Conservation (phyloP, 2,113 vertebrate species). For the Dascyllus trimaculatus region DNA sequence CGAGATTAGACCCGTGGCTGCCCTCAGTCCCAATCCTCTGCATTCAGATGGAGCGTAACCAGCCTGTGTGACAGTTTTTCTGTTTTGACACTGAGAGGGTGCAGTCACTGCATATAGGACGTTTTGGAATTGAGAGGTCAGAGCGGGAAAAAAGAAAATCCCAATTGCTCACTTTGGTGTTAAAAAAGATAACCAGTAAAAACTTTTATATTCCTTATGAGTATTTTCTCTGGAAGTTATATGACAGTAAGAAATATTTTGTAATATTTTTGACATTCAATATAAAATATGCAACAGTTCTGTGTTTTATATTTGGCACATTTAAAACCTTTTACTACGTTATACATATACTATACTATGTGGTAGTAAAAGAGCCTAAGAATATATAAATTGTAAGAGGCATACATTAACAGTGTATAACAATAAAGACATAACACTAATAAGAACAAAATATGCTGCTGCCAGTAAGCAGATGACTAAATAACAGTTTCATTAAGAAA, state of each 20-base stretch:
- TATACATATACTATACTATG: not conserved
- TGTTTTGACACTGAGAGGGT: constrained; percentile 80
- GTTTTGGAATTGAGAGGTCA: constrained; percentile 82
- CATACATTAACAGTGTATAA: not conserved
- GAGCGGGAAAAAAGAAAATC: constrained; percentile 58
- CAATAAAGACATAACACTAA: constrained; percentile 8
- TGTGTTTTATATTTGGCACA: constrained; percentile 47
- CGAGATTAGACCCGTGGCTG: constrained; percentile 84
- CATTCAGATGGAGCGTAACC: constrained; percentile 82
- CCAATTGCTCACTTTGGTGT: constrained; percentile 46
- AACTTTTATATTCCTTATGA: not conserved
- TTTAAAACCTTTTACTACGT: not conserved
- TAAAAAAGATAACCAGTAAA: constrained; percentile 22
- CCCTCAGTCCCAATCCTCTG: constrained; percentile 81
- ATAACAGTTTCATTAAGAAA: constrained; percentile 21
- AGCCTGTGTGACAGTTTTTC: constrained; percentile 79
- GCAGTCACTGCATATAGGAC: constrained; percentile 68
- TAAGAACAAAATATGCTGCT: constrained; percentile 3
- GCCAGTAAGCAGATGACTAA: constrained; percentile 21
- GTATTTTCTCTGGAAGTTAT: constrained; percentile 18
- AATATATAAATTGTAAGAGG: not conserved
- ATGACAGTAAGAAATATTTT: constrained; percentile 2
- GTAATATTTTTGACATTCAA: not conserved
- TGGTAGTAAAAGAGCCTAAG: not conserved
- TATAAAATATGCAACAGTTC: not conserved